A percentile compares a stretch with the other conserved stretches of the same genome.
Conservation (phyloP, 2,888 invertebrate species). For the Sminthurinus aureus region DNA sequence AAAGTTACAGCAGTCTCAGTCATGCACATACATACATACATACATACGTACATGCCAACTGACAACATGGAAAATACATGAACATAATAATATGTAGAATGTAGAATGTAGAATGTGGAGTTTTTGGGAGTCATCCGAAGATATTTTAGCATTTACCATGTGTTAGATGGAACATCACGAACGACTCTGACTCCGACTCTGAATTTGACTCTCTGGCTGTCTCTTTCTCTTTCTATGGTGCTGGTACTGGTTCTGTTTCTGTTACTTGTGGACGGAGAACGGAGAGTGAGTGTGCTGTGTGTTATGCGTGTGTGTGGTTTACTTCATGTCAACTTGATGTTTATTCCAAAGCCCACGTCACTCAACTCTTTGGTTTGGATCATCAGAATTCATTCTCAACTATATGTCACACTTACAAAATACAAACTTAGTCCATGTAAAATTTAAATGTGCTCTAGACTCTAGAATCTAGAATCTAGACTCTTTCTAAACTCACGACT, state of each 20-base stretch:
- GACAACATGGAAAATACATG: too few species aligned
- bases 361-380: conserved; percentile 19
- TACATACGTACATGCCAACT: too few species aligned
- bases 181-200: conserved; percentile 7
- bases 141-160: conserved; percentile 31
- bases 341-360: conserved; percentile 44
- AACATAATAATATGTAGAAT: too few species aligned
- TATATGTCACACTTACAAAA: conserved; percentile 16
- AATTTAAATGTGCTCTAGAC: too few species aligned
- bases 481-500: too few species aligned
- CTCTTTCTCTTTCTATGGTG: not conserved
- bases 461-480: too few species aligned
- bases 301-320: conserved; percentile 37
- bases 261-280: not conserved
- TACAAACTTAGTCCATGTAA: too few species aligned
- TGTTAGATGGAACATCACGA: conserved; percentile 38
- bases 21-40: too few species aligned
- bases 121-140: conserved; percentile 9
- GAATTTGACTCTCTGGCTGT: not conserved
- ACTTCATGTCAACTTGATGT: conserved; percentile 42
- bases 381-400: conserved; percentile 12
- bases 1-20: not conserved
- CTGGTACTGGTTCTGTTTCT: not conserved
- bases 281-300: conserved; percentile 1
- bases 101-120: not conserved